Evolutionary conservation across 2,797 vertebrate genomes (phyloP), one percentile per base, ranked within the genome.

Genomic region (Synanceia verrucosa): DNA sequence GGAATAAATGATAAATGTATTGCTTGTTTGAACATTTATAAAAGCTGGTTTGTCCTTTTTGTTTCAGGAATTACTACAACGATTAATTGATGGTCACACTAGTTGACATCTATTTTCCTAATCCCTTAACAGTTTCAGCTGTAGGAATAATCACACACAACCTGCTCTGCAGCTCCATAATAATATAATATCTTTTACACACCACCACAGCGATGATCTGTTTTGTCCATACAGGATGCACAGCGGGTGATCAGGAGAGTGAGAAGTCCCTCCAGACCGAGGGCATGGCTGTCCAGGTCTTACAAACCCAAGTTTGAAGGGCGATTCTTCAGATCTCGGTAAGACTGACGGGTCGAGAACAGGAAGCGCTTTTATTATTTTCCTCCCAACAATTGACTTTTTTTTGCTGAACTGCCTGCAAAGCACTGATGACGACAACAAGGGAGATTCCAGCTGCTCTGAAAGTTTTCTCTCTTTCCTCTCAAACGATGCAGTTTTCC

Each of bases 211-310:
- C 61, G 18, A n/a, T 58, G 23, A 43, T n/a, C 11, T 3, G 39
- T 76, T 60, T 28, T 52, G 5, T 83, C 4, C 4, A 52, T 77
- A 70, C 64, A 94, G 93, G 79, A 83, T 33, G 74, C 85, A n/a
- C 86, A 76, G 61, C 83, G 80, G 52, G 67, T 84, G 4, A 82
- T 92, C 71, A 89, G 90, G 58, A 85, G 91, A 85, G 76, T 81
- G 29, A 68, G 59, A 37, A 93, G 91, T 75, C 91, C 91, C 2
- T 78, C 91, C 31, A 77, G 78, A 28, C 78, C 82, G 1, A 79
- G 82, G 39, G 76, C 70, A 0, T 74, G 89, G 89, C 1, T 46
- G 26, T 55, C 76, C 33, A 34, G 1, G 12, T 83, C 87, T 19
- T 83, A 81, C 79, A 91, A 85, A 67, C 79, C 79, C 0, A 89